Conservation (phyloP, 1,140 invertebrate species). For the Diabrotica undecimpunctata region DNA sequence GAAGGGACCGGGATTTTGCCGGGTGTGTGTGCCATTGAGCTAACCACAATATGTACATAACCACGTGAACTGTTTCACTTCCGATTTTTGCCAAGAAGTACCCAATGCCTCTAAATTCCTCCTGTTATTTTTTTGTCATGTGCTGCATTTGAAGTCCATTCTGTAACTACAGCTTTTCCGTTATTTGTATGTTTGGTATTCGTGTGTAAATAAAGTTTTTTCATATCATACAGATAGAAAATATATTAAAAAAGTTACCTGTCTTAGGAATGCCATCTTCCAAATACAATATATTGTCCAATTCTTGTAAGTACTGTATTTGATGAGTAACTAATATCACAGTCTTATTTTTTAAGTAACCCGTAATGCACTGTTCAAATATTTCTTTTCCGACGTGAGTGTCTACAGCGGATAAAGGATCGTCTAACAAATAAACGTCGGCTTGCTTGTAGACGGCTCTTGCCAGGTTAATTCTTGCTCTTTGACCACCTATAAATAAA, state of each 20-base stretch:
- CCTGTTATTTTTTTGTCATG: too few species aligned
- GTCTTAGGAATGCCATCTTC: constrained; percentile 58
- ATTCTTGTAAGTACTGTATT: constrained; percentile 73
- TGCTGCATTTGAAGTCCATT: too few species aligned
- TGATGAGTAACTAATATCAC: constrained; percentile 84
- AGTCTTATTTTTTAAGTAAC: constrained; percentile 69
- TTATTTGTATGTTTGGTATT: too few species aligned
- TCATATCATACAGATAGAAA: too few species aligned
- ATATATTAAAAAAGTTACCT: constrained; percentile 17
- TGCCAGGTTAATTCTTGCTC: constrained; percentile 84
- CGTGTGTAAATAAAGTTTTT: too few species aligned
- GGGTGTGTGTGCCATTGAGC: too few species aligned
- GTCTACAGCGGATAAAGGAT: constrained; percentile 79
- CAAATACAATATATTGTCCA: constrained; percentile 72
- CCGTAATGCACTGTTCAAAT: constrained; percentile 69
- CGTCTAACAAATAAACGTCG: constrained; percentile 81
- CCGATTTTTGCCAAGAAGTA: too few species aligned
- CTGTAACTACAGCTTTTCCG: too few species aligned
- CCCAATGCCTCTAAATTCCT: too few species aligned
- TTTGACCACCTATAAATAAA: constrained; percentile 62
- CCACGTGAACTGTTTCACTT: too few species aligned
- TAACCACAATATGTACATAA: too few species aligned
- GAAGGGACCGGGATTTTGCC: too few species aligned
- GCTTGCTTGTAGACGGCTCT: constrained; percentile 77
- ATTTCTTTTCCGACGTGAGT: constrained; percentile 72